These are phyloP conservation scores for Pristiophorus japonicus DNA, from an alignment of 2,113 vertebrate genomes.

Conservation along the genomic window DNA sequence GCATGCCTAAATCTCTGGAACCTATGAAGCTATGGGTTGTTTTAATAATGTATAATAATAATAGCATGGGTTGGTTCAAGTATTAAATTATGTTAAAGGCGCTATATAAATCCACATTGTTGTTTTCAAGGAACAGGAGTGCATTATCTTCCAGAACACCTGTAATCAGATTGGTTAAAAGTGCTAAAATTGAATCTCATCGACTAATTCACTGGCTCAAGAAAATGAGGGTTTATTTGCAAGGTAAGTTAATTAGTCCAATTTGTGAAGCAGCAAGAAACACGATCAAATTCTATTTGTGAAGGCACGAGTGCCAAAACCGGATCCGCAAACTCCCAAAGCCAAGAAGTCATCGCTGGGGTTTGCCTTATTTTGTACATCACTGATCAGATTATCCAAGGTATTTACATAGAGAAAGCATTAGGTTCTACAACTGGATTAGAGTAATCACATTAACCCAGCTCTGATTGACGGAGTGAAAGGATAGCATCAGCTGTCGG, in stretches of 20 bases:
- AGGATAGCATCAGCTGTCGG: not conserved
- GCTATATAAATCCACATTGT: no score
- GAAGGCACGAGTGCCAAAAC: not conserved
- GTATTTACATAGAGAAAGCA: constrained; percentile 2
- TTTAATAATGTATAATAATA: no score
- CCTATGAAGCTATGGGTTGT: no score
- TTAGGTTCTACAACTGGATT: not conserved
- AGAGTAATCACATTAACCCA: constrained; percentile 11
- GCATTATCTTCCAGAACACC: not conserved
- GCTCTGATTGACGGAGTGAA: not conserved
- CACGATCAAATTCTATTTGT: not conserved
- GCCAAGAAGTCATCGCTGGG: not conserved
- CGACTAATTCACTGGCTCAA: not conserved
- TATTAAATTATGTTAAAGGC: no score
- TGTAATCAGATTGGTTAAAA: not conserved
- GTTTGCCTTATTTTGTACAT: not conserved
- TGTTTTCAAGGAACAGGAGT: no score
- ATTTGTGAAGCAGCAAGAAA: not conserved
- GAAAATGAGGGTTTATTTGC: not conserved
- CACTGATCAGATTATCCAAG: not conserved
- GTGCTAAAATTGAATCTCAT: not conserved
- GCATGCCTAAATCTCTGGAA: no score
- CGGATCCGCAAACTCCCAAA: not conserved
- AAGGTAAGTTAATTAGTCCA: not conserved
- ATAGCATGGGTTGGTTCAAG: no score